Conservation (phyloP, 2,888 invertebrate species). For the Macrophya annulata region DNA sequence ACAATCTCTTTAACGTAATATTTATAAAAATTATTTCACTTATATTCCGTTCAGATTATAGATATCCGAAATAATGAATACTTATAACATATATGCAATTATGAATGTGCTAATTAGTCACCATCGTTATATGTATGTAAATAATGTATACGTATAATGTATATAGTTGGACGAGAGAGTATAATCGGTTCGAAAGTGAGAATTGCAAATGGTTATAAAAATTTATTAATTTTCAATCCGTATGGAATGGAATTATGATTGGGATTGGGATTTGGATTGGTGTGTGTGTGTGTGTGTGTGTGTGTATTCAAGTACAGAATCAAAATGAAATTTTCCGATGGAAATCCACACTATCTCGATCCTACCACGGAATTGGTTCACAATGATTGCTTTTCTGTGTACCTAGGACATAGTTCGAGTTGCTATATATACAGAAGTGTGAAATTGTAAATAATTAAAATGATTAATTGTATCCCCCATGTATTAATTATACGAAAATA, state of each 20-base stretch:
- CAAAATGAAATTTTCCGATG: not conserved
- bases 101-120: not conserved
- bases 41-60: not conserved
- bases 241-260: too few relatives aligned
- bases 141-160: not conserved
- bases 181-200: not conserved
- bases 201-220: not conserved
- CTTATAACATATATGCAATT: not conserved
- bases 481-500: not conserved
- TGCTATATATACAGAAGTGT: conserved; percentile 4
- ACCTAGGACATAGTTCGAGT: not conserved
- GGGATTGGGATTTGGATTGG: not conserved
- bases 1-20: too few relatives aligned
- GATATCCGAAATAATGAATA: not conserved
- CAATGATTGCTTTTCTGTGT: conserved; percentile 31
- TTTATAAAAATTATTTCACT: not conserved
- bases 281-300: not conserved
- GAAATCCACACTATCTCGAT: not conserved
- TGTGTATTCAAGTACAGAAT: not conserved
- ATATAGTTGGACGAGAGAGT: not conserved
- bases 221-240: not conserved
- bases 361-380: conserved; percentile 24
- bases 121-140: not conserved
- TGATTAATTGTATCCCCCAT: not conserved
- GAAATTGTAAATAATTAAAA: conserved; percentile 8